Conservation (phyloP, 1,140 invertebrate species). For the Drosophila tsacasi region DNA sequence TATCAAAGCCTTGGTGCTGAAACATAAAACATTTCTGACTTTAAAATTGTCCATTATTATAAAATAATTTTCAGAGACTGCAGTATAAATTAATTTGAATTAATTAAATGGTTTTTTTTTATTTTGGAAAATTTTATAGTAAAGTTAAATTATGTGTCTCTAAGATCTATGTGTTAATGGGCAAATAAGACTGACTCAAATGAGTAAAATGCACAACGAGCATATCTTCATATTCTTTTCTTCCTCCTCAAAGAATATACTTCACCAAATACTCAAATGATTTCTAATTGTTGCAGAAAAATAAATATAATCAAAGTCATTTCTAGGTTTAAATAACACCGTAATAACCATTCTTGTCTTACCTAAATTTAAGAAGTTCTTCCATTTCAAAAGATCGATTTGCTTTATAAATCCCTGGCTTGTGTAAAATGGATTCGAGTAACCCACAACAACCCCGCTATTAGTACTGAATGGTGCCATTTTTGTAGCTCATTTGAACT, state of each 20-base stretch:
- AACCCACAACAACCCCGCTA: constrained; percentile 25
- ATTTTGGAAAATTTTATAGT: background rate
- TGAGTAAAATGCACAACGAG: no score
- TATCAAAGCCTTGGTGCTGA: background rate
- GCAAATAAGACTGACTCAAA: no score
- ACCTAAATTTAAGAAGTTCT: background rate
- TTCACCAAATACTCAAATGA: no score
- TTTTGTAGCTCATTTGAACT: constrained; percentile 79
- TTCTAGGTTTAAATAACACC: background rate
- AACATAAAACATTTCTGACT: background rate
- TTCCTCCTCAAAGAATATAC: no score
- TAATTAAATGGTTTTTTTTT: background rate
- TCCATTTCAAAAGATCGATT: no score
- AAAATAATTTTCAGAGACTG: background rate
- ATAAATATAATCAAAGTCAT: background rate
- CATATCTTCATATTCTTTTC: no score
- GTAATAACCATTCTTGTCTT: background rate
- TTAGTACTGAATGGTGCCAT: constrained; percentile 51
- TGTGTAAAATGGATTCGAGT: background rate
- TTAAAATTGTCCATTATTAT: background rate
- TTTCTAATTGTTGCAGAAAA: no score
- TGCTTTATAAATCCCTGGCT: no score
- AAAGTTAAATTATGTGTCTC: background rate
- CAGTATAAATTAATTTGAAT: no score
- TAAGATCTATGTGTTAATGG: no score